These are phyloP conservation scores for Anguilla megastoma DNA, from an alignment of 2,797 vertebrate species.

Conservation along the genomic window DNA sequence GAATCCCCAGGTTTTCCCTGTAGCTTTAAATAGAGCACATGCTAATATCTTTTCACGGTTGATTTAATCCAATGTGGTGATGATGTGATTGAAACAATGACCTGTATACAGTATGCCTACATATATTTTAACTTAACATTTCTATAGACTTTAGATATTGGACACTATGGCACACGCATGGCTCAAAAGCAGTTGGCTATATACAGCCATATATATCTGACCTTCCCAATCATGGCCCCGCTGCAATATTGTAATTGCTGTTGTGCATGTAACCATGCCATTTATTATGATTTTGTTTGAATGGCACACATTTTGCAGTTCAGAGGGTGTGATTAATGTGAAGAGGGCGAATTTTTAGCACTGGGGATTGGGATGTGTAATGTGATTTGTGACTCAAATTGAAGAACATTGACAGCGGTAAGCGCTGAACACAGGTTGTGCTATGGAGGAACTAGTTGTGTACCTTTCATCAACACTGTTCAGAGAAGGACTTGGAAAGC, in stretches of 20 bases:
- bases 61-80: not conserved
- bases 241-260: not conserved
- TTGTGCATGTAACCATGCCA: not conserved
- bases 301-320: not conserved
- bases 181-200: not conserved
- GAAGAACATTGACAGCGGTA: not conserved
- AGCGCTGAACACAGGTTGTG: not conserved
- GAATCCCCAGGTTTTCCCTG: not conserved
- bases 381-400: constrained; percentile 7
- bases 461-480: not conserved
- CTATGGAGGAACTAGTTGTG: not conserved
- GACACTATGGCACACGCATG: not conserved
- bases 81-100: not conserved
- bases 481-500: not conserved
- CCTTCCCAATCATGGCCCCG: not conserved
- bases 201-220: not conserved
- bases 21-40: not conserved
- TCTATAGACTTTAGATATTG: not conserved
- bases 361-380: not conserved
- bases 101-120: not conserved
- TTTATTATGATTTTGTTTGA: not conserved
- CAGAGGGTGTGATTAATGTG: not conserved
- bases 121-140: not conserved
- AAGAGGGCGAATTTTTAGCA: not conserved
- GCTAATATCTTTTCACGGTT: not conserved